phyloP scores from a whole-genome alignment of 1,140 invertebrate genomes.

The Steinernema khuongi region DNA sequence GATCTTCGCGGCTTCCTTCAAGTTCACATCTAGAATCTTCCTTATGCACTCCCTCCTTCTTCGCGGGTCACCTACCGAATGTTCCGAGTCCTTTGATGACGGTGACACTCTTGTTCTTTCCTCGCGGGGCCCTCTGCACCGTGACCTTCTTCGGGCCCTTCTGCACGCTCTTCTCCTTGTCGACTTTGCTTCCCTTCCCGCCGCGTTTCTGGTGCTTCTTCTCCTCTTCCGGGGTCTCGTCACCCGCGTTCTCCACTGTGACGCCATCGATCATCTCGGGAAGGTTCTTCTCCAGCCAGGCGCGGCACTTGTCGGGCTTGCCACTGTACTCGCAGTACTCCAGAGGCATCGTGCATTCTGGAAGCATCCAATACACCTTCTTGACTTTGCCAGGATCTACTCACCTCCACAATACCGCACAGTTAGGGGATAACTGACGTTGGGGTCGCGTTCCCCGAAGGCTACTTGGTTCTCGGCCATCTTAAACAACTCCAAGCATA shows the following conservation, averaged over 20 bases:
- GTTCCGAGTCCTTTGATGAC: conserved; percentile 64
- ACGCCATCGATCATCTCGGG: conserved; percentile 65
- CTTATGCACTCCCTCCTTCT: conserved; percentile 8
- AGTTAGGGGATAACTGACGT: conserved; percentile 71
- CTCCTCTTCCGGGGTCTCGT: conserved; percentile 72
- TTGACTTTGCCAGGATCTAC: conserved; percentile 13
- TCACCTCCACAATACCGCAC: conserved; percentile 78
- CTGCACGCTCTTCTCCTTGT: conserved; percentile 74
- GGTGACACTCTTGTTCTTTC: conserved; percentile 97
- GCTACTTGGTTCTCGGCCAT: conserved; percentile 6
- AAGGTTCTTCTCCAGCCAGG: conserved; percentile 88
- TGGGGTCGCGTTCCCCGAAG: background rate
- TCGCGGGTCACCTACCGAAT: conserved; percentile 40
- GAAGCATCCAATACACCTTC: conserved; percentile 25
- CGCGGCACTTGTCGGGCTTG: conserved; percentile 91
- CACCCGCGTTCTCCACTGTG: conserved; percentile 64
- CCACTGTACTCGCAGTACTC: conserved; percentile 97
- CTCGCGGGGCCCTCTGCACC: conserved; percentile 73
- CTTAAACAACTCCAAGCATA: conserved; percentile 16
- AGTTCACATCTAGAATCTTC: conserved; percentile 75
- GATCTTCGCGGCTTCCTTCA: conserved; percentile 95
- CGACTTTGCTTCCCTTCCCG: conserved; percentile 73
- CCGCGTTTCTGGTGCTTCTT: conserved; percentile 80
- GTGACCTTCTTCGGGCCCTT: conserved; percentile 61
- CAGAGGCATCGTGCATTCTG: conserved; percentile 59